Base-by-base conservation (phyloP, 1,140 invertebrate genomes). In the Chrysopa pallens region DNA sequence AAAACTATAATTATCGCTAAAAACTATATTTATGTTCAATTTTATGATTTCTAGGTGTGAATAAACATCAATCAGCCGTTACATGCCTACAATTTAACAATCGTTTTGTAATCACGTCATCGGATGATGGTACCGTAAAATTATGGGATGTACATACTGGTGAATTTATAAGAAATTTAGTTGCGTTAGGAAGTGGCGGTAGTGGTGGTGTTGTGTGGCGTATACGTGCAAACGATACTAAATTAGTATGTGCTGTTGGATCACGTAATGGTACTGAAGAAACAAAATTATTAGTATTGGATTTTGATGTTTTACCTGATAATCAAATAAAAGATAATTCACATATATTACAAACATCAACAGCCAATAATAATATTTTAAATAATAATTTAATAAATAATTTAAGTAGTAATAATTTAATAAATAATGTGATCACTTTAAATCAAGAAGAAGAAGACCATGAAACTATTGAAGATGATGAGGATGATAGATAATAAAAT, bases 201-300 rank as follows among this genome's bases (percentile, higher is more conserved):
- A 90, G 85, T 48, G 96, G 96, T 2, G 96, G 96, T 27, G 95
- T 98, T 27, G 93, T 99, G 5, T 99, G 96, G 96, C 70, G 94
- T 9, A 94, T 99, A 40, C 70, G 87, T 38, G 90, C 93, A 29
- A 95, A 84, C 51, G 86, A 93, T 52, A 97, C 93, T 3, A 94
- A 95, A 65, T 72, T 99, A 36, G 92, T 98, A 33, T 98, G 94
- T 67, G 94, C 95, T 1, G 93, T 98, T 4, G 95, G 95, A 38
- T 96, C 90, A 51, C 74, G 95, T 8, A 98, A 98, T 58, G 92
- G 93, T 15, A 98, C 93, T 1, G 95, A 99, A 66, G 94, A 98
- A 66, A 98, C 96, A 0, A 98, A 98, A 66, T 72, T 99, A 7
- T 73, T 98, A 46, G 91, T 99, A 8, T 70, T 98, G 40, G 91